Conservation (phyloP, 1,140 invertebrate genomes). For the Latrodectus geometricus region DNA sequence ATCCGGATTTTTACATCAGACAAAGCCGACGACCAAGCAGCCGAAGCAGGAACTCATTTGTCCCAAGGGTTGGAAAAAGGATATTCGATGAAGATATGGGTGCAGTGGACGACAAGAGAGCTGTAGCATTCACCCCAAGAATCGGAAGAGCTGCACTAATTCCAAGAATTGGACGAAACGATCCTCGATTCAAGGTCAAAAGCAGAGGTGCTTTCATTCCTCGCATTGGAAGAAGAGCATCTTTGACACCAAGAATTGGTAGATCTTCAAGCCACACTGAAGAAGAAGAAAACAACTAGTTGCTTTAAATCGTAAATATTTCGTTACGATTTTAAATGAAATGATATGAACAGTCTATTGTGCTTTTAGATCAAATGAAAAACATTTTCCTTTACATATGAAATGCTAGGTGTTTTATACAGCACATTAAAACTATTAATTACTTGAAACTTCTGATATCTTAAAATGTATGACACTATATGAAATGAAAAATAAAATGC, state of each 20-base stretch:
- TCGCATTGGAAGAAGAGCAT: slow-evolving; percentile 42
- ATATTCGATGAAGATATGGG: not conserved
- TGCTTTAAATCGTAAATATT: too few relatives aligned
- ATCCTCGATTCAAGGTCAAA: slow-evolving; percentile 39
- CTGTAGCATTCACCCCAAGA: slow-evolving; percentile 50
- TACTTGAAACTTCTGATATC: not conserved
- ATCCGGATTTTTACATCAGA: slow-evolving; percentile 6
- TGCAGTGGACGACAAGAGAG: slow-evolving; percentile 2
- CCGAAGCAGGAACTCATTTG: slow-evolving; percentile 47
- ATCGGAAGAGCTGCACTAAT: slow-evolving; percentile 53
- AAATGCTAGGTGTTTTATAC: not conserved
- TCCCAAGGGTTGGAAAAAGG: slow-evolving; percentile 58
- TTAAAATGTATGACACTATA: not conserved
- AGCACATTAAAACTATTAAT: not conserved
- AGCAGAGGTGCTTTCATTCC: slow-evolving; percentile 60
- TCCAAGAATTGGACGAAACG: slow-evolving; percentile 43
- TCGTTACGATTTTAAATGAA: not conserved
- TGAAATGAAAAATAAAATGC: slow-evolving; percentile 33
- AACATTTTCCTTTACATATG: slow-evolving; percentile 1
- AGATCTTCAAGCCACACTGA: not conserved
- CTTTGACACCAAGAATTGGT: slow-evolving; percentile 41
- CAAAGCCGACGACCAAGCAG: not conserved
- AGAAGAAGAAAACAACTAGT: not conserved
- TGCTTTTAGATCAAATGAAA: not conserved
- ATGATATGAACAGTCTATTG: not conserved